Conservation (phyloP, 2,888 invertebrate genomes). For the Stenolophus ochropezus region DNA sequence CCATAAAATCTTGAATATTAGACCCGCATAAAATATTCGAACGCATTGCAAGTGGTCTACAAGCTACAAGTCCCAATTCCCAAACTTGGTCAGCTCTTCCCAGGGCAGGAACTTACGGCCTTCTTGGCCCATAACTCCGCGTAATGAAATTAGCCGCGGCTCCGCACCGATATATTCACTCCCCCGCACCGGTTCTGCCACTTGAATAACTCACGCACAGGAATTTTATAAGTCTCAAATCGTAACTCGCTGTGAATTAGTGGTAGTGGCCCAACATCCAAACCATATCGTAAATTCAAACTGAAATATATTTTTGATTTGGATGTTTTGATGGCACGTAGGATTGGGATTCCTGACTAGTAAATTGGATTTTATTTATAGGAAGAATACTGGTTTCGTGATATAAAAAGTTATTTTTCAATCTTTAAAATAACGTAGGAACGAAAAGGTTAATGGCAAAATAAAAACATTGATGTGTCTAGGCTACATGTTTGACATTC, state of each 20-base stretch:
- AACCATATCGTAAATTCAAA: not conserved
- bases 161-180: slow-evolving; percentile 19
- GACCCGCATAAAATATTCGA: not conserved
- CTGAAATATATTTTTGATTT: not conserved
- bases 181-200: not conserved
- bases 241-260: slow-evolving; percentile 1
- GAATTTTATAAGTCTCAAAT: slow-evolving; percentile 10
- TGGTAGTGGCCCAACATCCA: not conserved
- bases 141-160: slow-evolving; percentile 15
- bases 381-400: not conserved
- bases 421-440: not conserved
- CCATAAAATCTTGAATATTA: not conserved
- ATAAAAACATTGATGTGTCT: not conserved
- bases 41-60: not conserved
- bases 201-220: not conserved
- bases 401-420: not conserved
- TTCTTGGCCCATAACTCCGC: slow-evolving; percentile 4
- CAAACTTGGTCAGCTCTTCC: slow-evolving; percentile 6
- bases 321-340: not conserved
- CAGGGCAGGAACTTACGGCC: not conserved
- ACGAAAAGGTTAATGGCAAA: not conserved
- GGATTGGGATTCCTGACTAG: not conserved
- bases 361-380: slow-evolving; percentile 21
- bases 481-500: not conserved
- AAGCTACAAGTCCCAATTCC: not conserved